Base-by-base conservation (phyloP, 2,797 vertebrate species). In the Peromyscus attwateri region DNA sequence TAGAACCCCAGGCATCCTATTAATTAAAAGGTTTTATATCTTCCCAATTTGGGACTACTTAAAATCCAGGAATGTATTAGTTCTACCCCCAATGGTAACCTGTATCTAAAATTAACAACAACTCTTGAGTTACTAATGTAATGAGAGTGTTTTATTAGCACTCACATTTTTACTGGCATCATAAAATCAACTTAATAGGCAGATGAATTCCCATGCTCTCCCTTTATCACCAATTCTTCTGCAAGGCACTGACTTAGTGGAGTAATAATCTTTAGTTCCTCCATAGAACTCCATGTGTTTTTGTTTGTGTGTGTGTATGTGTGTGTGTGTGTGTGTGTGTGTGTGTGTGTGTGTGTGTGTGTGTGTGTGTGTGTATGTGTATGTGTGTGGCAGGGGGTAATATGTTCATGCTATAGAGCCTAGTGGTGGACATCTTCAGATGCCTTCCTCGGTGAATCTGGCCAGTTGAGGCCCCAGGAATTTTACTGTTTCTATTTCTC, bases 81-180 rank as follows among this genome's bases (percentile, higher is more conserved):
- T 10, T 85, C 40, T 82, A 68, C 29, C 43, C 23, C 16, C n/a
- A 7, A 55, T 40, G 25, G 46, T 68, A 71, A 91, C n/a, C 34
- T 81, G 60, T 82, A 71, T 91, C 82, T 93, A 91, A 88, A 97
- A 90, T 77, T 88, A 91, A 49, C 34, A 70, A 60, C 49, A 75
- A 68, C 68, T 66, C 85, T 82, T 60, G 82, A 84, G 31, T 91
- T 95, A 92, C 66, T 31, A 87, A 62, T 95, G 93, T 91, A 91
- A 89, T 84, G 52, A 46, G 90, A 94, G 71, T 64, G 73, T 95
- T 93, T 91, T 95, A 92, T 29, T 64, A 91, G 85, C 21, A 31
- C 7, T 91, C 75, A 23, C 11, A 23, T 79, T 96, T 96, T 95
- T 87, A 94, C 82, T 81, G 83, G 57, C 31, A 13, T 80, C 46